Conservation (phyloP, 1,140 invertebrate species). For the Chrysomallon squamiferum region DNA sequence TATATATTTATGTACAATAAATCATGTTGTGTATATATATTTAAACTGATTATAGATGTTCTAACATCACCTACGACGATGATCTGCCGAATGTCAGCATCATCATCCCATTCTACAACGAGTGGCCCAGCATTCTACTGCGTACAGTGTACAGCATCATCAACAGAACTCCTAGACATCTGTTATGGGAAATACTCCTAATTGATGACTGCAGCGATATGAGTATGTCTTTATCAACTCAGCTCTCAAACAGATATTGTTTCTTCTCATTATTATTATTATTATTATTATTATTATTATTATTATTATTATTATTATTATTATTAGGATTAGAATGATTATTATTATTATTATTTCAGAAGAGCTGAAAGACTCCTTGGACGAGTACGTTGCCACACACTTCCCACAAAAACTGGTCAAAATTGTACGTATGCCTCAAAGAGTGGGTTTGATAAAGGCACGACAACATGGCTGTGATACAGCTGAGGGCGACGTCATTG, state of each 20-base stretch:
- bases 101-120: constrained; percentile 96
- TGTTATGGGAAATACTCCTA: constrained; percentile 91
- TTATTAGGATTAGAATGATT: no score
- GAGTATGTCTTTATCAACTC: no score
- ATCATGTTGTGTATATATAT: no score
- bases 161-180: constrained; percentile 76
- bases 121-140: constrained; percentile 87
- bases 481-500: constrained; percentile 81
- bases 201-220: no score
- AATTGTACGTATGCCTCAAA: constrained; percentile 75
- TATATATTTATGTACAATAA: not conserved
- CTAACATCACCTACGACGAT: constrained; percentile 21
- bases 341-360: constrained; percentile 8
- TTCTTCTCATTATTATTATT: no score
- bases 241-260: no score
- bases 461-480: constrained; percentile 69
- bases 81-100: constrained; percentile 80
- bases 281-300: no score
- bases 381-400: constrained; percentile 23
- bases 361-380: constrained; percentile 2
- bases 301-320: no score
- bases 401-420: constrained; percentile 66
- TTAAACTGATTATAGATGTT: constrained; percentile 30
- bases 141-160: constrained; percentile 89
- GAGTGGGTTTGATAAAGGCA: constrained; percentile 85